A percentile compares a stretch with the other conserved stretches of the same genome.
These are phyloP conservation scores for Carlito syrichta DNA, from an alignment of 2,113 vertebrate genomes.

Conservation along the genomic window DNA sequence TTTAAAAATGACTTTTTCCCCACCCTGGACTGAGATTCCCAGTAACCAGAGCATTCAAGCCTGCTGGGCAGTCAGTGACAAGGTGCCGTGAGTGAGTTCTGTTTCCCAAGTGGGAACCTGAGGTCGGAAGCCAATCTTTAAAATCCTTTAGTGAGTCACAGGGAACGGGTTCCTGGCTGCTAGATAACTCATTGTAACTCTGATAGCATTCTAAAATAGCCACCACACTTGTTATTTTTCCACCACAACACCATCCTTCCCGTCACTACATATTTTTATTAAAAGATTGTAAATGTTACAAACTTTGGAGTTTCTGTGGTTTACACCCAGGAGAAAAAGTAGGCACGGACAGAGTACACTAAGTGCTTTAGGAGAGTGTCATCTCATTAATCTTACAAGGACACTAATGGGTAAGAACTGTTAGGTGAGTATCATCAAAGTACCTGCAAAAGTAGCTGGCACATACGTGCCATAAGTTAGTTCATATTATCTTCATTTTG, in stretches of 20 bases:
- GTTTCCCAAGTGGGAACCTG: background rate
- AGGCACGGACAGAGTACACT: background rate
- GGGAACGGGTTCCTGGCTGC: background rate
- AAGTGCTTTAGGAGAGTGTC: background rate
- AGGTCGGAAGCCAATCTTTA: background rate
- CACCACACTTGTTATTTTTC: background rate
- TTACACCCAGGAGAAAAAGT: background rate
- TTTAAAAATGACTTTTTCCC: background rate
- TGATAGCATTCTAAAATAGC: background rate
- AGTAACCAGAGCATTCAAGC: background rate
- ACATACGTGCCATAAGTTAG: background rate
- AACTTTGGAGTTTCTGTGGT: background rate
- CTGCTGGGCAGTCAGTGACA: background rate
- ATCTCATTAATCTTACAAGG: background rate
- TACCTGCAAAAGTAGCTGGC: background rate
- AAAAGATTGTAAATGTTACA: background rate
- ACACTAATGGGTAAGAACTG: background rate
- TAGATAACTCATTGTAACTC: background rate
- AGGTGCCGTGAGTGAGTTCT: background rate
- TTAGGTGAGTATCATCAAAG: background rate
- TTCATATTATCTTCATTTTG: background rate
- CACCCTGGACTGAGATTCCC: background rate
- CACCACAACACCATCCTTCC: background rate
- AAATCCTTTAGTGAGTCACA: background rate
- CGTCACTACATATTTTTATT: constrained; percentile 2